Conservation (phyloP, 1,140 invertebrate genomes). For the Holotrichia oblita region DNA sequence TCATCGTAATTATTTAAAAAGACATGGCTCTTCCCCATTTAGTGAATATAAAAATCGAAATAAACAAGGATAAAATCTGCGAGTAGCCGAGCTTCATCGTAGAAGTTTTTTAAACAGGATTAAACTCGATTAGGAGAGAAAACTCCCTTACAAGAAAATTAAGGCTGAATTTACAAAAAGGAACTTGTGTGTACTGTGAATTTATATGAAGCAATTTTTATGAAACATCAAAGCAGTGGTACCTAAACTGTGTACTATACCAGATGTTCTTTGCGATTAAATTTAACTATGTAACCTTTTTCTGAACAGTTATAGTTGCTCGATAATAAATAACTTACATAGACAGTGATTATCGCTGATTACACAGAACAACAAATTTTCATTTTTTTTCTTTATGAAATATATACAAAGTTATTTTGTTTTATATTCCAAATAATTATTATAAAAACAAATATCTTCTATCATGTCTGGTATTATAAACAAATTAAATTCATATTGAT, state of each 20-base stretch:
- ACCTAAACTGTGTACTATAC: background rate
- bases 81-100: constrained; percentile 9
- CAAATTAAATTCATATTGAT: too few relatives aligned
- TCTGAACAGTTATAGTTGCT: too few relatives aligned
- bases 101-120: constrained; percentile 42
- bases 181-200: constrained; percentile 24
- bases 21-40: background rate
- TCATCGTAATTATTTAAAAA: constrained; percentile 15
- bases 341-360: too few relatives aligned
- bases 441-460: too few relatives aligned
- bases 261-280: too few relatives aligned
- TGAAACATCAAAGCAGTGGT: constrained; percentile 18
- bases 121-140: constrained; percentile 46
- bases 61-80: constrained; percentile 39
- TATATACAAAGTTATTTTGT: too few relatives aligned
- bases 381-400: too few relatives aligned
- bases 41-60: constrained; percentile 16
- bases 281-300: too few relatives aligned
- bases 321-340: too few relatives aligned
- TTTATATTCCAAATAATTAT: too few relatives aligned
- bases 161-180: constrained; percentile 35
- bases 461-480: too few relatives aligned
- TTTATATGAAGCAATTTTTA: constrained; percentile 25
- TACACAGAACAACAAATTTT: too few relatives aligned
- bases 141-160: constrained; percentile 39